Percentiles rank a stretch among this genome's conserved stretches.
phyloP scores from a whole-genome alignment of 2,797 vertebrate species.

The Clarias pachynema region DNA sequence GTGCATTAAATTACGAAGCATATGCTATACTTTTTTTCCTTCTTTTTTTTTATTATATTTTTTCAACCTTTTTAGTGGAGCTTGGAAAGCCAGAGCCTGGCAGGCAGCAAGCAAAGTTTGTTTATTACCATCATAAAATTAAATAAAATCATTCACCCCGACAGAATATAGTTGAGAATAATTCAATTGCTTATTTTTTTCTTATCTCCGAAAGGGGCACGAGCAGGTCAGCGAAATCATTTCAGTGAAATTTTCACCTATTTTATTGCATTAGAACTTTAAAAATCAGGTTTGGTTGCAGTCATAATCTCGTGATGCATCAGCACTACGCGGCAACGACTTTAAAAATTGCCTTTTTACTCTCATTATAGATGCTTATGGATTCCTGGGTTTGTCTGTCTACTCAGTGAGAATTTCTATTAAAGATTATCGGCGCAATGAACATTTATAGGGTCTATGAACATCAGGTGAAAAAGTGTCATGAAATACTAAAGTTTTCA shows the following conservation, averaged over 20 bases:
- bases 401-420: conserved; percentile 17
- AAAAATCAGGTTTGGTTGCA: conserved; percentile 35
- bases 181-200: conserved; percentile 30
- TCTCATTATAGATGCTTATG: conserved; percentile 20
- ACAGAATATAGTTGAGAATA: conserved; percentile 35
- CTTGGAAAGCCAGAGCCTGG: background rate
- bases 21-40: background rate
- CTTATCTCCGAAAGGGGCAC: conserved; percentile 40
- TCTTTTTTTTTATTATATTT: background rate
- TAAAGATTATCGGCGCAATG: background rate
- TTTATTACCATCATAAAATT: conserved; percentile 54
- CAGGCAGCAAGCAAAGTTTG: conserved; percentile 40
- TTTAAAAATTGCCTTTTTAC: conserved; percentile 20
- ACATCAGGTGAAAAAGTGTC: background rate
- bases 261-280: conserved; percentile 36
- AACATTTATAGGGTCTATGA: conserved; percentile 19
- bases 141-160: conserved; percentile 45
- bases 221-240: conserved; percentile 33
- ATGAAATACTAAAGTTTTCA: background rate
- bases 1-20: conserved; percentile 24
- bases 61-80: conserved; percentile 21
- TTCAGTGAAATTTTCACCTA: conserved; percentile 25
- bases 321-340: background rate
- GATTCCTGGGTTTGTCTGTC: background rate
- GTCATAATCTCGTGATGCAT: conserved; percentile 23